Base-by-base conservation (phyloP, 1,140 invertebrate species). In the Galleria mellonella region DNA sequence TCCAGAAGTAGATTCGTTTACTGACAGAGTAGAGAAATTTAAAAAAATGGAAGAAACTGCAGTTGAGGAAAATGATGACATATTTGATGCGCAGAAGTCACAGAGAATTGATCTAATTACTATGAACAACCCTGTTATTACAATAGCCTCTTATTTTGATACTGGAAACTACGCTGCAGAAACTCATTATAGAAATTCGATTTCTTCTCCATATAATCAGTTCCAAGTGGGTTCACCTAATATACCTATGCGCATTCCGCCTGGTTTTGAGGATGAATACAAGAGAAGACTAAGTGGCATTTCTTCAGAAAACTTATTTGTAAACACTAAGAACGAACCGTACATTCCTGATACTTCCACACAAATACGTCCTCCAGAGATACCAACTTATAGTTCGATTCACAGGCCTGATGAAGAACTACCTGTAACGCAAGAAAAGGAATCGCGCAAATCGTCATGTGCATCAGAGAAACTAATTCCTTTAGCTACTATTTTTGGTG, bases 131-230 rank as follows among this genome's bases (percentile, higher is more conserved):
- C 64, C 73, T 15, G 53, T 62, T 4, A 61, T 72, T 15, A 57
- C 62, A 9, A 75, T 83, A 28, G 67, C 75, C 0, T 85, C 82
- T 0, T 85, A 85, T 54, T 85, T 85, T 38, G 82, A 85, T 36
- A 85, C 82, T 0, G 82, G 82, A 15, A 83, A 85, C 45, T 85
- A 75, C 45, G 82, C 82, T 1, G 82, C 60, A 15, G 82, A 85
- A 36, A 70, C 69, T 28, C 73, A 83, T 43, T 82, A 73, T 23
- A 70, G 51, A 41, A 83, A 83, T 30, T 70, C 61, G 1, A 32
- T 68, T 9, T 51, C 52, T 17, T 62, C 68, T 36, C 54, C 62
- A 4, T 41, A 38, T 14, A 47, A 17, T 14, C 47, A 17, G 43
- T 42, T 37, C 9, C 17, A 47, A 41, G n/a, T 51, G 0, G 46